These are phyloP conservation scores for Datnioides undecimradiatus DNA, from an alignment of 2,113 vertebrate genomes.

Conservation along the genomic window DNA sequence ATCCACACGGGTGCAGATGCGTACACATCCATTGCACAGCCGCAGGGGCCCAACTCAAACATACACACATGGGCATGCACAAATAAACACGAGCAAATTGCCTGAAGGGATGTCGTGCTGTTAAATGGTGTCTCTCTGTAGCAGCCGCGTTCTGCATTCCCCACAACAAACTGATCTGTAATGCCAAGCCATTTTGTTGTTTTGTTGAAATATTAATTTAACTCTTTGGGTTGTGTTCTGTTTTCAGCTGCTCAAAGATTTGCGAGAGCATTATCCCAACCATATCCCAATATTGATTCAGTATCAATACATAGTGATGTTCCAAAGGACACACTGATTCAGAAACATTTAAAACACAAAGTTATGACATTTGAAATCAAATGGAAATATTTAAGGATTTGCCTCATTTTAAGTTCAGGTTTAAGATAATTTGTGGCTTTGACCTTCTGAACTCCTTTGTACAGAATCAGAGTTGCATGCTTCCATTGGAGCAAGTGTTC, in stretches of 20 bases:
- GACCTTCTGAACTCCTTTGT: too few relatives aligned
- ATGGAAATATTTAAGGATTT: too few relatives aligned
- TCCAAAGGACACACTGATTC: too few relatives aligned
- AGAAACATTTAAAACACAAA: too few relatives aligned
- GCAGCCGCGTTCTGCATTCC: background rate
- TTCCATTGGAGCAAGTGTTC: too few relatives aligned
- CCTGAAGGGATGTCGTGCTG: constrained; percentile 43
- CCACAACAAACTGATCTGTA: constrained; percentile 1
- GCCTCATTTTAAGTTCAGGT: too few relatives aligned
- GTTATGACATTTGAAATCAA: too few relatives aligned
- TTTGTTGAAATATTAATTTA: constrained; percentile 21
- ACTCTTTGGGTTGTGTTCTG: background rate
- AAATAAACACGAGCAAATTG: constrained; percentile 12
- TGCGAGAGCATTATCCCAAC: background rate
- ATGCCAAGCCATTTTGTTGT: constrained; percentile 6
- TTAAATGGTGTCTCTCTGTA: constrained; percentile 15
- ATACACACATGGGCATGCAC: background rate
- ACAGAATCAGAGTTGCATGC: too few relatives aligned
- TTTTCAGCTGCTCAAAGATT: background rate
- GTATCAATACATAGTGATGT: too few relatives aligned
- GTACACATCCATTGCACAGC: background rate
- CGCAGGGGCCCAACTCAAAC: background rate
- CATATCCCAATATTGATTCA: background rate
- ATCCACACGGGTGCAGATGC: constrained; percentile 15
- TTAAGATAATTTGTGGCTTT: too few relatives aligned